Base-by-base conservation (phyloP, 2,113 vertebrate genomes). In the Edolisoma coerulescens region DNA sequence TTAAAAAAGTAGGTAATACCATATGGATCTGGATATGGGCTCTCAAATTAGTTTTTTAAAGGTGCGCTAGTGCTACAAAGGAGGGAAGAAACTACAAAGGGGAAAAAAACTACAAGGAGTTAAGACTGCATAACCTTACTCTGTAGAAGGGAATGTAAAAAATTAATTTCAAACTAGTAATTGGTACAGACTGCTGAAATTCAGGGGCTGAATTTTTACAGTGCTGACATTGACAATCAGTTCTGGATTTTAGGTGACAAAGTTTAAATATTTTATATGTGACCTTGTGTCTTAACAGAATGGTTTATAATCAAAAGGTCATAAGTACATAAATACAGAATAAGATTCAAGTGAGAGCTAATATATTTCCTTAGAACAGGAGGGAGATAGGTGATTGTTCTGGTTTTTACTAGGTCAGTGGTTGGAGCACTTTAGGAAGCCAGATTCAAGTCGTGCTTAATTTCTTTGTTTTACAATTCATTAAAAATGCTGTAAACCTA, bases 101-200 rank as follows among this genome's bases (percentile, higher is more conserved):
- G 0, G 10, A 3, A 8, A 49, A n/a, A 22, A 28, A 0, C 23
- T 50, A 4, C 26, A 20, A 9, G 10, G 16, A 79, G 13, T 57
- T 84, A 60, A 64, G 35, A 37, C 7, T 78, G 21, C 30, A 47
- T 84, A 92, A 89, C 26, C 7, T 75, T 30, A 28, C 16, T 65
- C 6, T 67, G 21, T 53, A 37, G 41, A 60, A 18, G 13, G 69
- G 9, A 70, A 27, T 52, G 39, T 1, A 5, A 81, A 90, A 84
- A 87, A 59, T 28, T 0, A n/a, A 35, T 84, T 87, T 84, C 42
- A 54, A 57, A 50, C 7, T 44, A 39, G 8, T 47, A 22, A 47
- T 47, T 81, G 26, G 20, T 90, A 33, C 20, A 74, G 24, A 70
- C 24, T 23, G 53, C 45, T 71, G 24, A 63, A 11, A 4, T 47